Base-by-base conservation (phyloP, 2,888 invertebrate species). In the Nysson spinosus region DNA sequence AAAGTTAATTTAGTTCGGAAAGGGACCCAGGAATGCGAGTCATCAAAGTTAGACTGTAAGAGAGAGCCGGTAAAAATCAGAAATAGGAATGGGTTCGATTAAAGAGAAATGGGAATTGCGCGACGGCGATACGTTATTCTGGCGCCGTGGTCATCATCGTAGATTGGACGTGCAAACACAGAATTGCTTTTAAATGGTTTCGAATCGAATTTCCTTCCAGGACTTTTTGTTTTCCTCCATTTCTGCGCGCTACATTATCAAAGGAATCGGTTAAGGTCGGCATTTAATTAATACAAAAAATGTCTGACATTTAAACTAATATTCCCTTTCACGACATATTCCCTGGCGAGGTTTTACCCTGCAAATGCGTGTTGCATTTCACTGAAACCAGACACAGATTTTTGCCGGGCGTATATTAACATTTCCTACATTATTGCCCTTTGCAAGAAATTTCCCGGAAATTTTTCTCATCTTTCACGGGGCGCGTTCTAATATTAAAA, bases 141-240 rank as follows among this genome's bases (percentile, higher is more conserved):
- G 42, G 42, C 3, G 19, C 34, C 16, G 14, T 22, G 34, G 20
- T 22, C 20, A 17, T 58, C 56, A 32, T 49, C 40, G 30, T 39
- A 32, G 49, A 54, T 60, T 34, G 43, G 3, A 28, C 47, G 32
- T 43, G 52, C 46, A 49, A 61, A 65, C 64, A 65, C 22, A 40
- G 60, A 50, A 65, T 65, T 50, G 64, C 64, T 65, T 61, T 65
- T 65, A 65, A n/a, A 65, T 61, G 55, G 54, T 7, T n/a, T 14
- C 34, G 24, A 65, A 55, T 61, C 35, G 50, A 39, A 44, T 65
- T 49, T 46, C 44, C 46, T 44, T 17, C n/a, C n/a, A 16, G 16
- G 4, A 42, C 3, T 44, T 17, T 30, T 17, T 17, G n/a, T 9
- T 9, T 19, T 14, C 11, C 32, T 35, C 11, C 37, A 22, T 35